Conservation (phyloP, 2,113 vertebrate genomes). For the Sceloporus tristichus region DNA sequence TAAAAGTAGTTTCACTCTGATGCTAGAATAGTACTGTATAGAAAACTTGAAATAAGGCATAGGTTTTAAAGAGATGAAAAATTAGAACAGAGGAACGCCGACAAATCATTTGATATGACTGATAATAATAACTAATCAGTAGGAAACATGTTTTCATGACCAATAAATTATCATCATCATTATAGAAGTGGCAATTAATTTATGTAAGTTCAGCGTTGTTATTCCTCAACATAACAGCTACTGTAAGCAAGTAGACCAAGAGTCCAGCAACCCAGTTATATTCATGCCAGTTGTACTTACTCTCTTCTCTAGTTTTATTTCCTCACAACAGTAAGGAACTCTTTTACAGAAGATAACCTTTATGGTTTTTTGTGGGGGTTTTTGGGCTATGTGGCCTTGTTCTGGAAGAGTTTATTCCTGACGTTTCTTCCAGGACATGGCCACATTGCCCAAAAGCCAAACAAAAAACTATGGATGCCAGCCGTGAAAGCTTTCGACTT, state of each 20-base stretch:
- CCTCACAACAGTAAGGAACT: not conserved
- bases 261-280: not conserved
- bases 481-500: too few relatives aligned
- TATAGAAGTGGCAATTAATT: not conserved
- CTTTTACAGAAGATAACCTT: not conserved
- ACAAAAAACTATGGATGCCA: too few relatives aligned
- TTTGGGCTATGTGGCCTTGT: too few relatives aligned
- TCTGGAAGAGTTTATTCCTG: too few relatives aligned
- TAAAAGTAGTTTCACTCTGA: not conserved
- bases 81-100: not conserved
- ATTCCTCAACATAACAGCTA: not conserved
- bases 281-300: not conserved
- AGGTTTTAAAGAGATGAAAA: not conserved
- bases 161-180: not conserved
- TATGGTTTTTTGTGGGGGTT: too few relatives aligned
- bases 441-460: too few relatives aligned
- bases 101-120: not conserved
- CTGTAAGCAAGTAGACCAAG: not conserved
- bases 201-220: not conserved
- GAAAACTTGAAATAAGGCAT: slow-evolving; percentile 5
- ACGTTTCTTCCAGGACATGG: too few relatives aligned
- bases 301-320: not conserved
- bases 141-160: not conserved
- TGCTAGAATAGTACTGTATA: not conserved
- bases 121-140: slow-evolving; percentile 2